A percentile compares a stretch with the other conserved stretches of the same genome.
Evolutionary conservation across 2,888 invertebrate genomes (phyloP).

Genomic region (Ypsolopha scabrella): DNA sequence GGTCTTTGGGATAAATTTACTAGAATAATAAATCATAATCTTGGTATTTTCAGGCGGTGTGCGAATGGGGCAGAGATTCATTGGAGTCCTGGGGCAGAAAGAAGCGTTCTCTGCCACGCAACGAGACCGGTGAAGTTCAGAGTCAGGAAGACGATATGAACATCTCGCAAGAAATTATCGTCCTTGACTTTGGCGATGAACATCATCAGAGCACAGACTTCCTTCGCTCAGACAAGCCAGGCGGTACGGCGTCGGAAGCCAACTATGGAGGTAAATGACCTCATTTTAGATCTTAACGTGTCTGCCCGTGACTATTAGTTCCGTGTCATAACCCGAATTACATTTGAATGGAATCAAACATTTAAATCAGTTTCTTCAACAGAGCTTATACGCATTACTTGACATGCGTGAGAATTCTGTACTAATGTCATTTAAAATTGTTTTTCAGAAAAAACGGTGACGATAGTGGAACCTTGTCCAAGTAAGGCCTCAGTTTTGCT

Average conservation of each 20-base stretch:
- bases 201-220: conserved; percentile 83
- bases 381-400: conserved; percentile 1
- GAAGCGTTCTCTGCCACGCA: conserved; percentile 75
- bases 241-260: conserved; percentile 67
- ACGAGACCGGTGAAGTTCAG: conserved; percentile 74
- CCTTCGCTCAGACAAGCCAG: conserved; percentile 80
- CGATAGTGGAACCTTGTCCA: conserved; percentile 91
- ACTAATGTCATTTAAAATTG: not conserved
- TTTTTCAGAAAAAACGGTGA: conserved; percentile 85
- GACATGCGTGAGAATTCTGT: not conserved
- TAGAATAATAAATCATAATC: not conserved
- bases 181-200: conserved; percentile 93
- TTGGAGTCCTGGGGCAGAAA: conserved; percentile 93
- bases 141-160: conserved; percentile 88
- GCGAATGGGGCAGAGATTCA: conserved; percentile 92
- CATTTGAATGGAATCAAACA: not conserved
- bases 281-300: not conserved
- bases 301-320: not conserved
- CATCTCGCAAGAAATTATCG: conserved; percentile 93
- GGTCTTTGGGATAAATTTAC: no score
- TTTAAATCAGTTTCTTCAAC: not conserved
- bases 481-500: conserved; percentile 93
- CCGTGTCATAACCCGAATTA: conserved; percentile 1
- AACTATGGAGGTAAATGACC: conserved; percentile 77
- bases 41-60: conserved; percentile 76